Evolutionary conservation across 2,888 invertebrate genomes (phyloP).

Genomic region (Argynnis bischoffii): DNA sequence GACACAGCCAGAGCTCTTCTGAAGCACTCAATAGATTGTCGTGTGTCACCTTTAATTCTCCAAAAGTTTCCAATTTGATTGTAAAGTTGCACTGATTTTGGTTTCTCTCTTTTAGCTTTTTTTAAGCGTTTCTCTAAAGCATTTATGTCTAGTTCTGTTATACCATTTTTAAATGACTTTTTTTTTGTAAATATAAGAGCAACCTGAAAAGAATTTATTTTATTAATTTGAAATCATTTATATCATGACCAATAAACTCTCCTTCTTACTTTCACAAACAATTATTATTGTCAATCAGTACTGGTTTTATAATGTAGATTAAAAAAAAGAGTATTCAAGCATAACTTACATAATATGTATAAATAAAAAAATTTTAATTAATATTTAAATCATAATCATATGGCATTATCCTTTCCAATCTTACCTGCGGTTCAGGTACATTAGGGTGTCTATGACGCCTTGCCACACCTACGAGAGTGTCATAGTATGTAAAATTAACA

Average conservation of each 20-base stretch:
- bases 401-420: too few species aligned
- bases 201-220: conserved; percentile 67
- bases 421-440: conserved; percentile 90
- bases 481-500: conserved; percentile 94
- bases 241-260: too few species aligned
- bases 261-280: too few species aligned
- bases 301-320: too few species aligned
- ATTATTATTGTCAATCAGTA: too few species aligned
- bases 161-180: conserved; percentile 81
- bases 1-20: conserved; percentile 91
- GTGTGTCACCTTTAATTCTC: conserved; percentile 93
- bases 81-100: conserved; percentile 91
- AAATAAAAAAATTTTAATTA: not conserved
- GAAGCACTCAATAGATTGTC: conserved; percentile 94
- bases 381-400: too few species aligned
- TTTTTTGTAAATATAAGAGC: conserved; percentile 89
- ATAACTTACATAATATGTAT: too few species aligned
- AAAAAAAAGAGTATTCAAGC: too few species aligned
- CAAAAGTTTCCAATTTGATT: conserved; percentile 96
- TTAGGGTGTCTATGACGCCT: conserved; percentile 91
- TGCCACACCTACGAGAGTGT: conserved; percentile 93
- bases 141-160: conserved; percentile 88
- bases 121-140: conserved; percentile 88
- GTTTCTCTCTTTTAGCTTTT: conserved; percentile 91
- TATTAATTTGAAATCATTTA: too few species aligned